Evolutionary conservation across 2,113 vertebrate genomes (phyloP).

Genomic region (Zosterops hypoxanthus): DNA sequence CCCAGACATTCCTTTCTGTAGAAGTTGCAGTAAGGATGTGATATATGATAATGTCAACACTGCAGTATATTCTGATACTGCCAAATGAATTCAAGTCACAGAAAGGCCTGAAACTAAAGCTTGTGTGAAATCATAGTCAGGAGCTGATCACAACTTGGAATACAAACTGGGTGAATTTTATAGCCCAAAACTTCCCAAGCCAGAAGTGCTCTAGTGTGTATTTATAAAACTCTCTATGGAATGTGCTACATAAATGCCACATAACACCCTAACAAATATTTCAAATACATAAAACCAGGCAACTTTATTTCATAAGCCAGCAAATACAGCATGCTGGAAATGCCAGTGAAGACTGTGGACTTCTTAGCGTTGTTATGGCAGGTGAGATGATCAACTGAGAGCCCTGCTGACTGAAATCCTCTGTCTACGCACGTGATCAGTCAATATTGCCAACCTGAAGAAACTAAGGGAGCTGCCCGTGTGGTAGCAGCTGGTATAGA

Average conservation of each 20-base stretch:
- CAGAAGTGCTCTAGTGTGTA: neutral
- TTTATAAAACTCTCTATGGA: neutral
- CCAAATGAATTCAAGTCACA: neutral
- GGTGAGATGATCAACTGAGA: slow-evolving; percentile 5
- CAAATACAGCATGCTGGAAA: slow-evolving; percentile 36
- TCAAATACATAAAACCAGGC: slow-evolving; percentile 1
- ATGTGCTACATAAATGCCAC: neutral
- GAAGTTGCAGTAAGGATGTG: neutral
- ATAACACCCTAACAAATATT: slow-evolving; percentile 18
- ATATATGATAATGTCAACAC: neutral
- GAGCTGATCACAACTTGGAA: neutral
- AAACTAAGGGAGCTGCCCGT: slow-evolving; percentile 82
- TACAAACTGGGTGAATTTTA: neutral
- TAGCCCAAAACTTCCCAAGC: neutral
- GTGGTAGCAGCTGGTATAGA: slow-evolving; percentile 79
- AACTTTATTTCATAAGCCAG: slow-evolving; percentile 48
- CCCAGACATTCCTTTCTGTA: neutral
- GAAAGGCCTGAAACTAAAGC: neutral
- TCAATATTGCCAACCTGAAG: slow-evolving; percentile 80
- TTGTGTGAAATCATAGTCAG: neutral
- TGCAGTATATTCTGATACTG: neutral
- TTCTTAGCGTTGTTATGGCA: neutral
- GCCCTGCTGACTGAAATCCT: slow-evolving; percentile 28
- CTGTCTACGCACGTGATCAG: neutral
- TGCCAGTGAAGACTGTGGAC: neutral